Evolutionary conservation across 2,888 invertebrate species (phyloP).

Genomic region (Encarsia formosa): DNA sequence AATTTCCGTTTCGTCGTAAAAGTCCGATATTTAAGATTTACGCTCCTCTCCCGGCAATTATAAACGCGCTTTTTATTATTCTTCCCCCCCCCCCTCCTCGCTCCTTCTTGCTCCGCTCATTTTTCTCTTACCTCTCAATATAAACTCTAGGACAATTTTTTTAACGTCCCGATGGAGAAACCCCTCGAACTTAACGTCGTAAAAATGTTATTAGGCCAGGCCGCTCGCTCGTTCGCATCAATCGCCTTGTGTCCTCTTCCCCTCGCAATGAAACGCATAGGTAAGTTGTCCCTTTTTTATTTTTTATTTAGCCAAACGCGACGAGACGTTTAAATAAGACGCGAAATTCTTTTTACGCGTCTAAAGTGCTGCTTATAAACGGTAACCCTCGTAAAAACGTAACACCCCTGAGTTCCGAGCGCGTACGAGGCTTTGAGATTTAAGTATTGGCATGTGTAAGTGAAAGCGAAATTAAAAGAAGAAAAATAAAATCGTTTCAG

Average conservation of each 20-base stretch:
- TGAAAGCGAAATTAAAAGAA: too few species aligned
- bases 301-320: constrained; percentile 25
- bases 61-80: constrained; percentile 49
- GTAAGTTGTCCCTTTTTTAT: constrained; percentile 12
- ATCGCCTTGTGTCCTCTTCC: constrained; percentile 2
- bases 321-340: constrained; percentile 48
- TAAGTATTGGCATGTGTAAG: too few species aligned
- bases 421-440: too few species aligned
- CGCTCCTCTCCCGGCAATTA: constrained; percentile 48
- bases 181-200: constrained; percentile 49
- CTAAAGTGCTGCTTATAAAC: constrained; percentile 34
- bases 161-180: constrained; percentile 36
- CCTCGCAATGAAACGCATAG: constrained; percentile 14
- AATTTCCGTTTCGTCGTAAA: constrained; percentile 47
- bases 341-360: constrained; percentile 43
- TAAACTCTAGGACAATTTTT: too few species aligned
- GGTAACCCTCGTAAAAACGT: constrained; percentile 33
- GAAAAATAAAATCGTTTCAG: too few species aligned
- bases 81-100: constrained; percentile 30
- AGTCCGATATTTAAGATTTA: constrained; percentile 48
- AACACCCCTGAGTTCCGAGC: constrained; percentile 18
- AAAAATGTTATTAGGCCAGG: constrained; percentile 49
- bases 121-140: constrained; percentile 32
- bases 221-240: constrained; percentile 18
- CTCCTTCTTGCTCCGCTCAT: constrained; percentile 16